Base-by-base conservation (phyloP, 2,888 invertebrate species). In the Lamellibrachia columna region DNA sequence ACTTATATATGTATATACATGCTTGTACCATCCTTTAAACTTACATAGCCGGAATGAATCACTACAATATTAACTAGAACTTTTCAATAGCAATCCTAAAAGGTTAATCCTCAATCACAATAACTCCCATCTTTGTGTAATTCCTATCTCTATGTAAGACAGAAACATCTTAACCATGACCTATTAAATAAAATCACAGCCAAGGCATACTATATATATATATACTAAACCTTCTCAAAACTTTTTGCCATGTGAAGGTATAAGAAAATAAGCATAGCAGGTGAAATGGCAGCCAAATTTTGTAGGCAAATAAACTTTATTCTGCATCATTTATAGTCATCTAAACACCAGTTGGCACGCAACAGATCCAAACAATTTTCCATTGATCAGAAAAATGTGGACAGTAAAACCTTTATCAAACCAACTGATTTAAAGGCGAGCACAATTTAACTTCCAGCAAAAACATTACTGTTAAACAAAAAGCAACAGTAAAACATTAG, bases 1-100 rank as follows among this genome's bases (percentile, higher is more conserved):
- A 75, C 75, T 75, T 75, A 22, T 75, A 75, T 75, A 75, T 75
- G 75, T 75, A 75, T 75, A 75, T 75, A 75, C 75, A 75, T 75
- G 75, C 75, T 75, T 75, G 75, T 75, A 75, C 75, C 75, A 75
- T 75, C 22, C 75, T 75, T 75, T 75, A 75, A 75, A 75, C 75
- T 75, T 22, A 22, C 22, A 75, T 75, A 75, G 22, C 75, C 75
- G 22, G 75, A 75, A 75, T 22, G 15, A 75, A 75, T 75, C 22
- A 6, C 75, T 75, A 75, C 22, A 75, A 75, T 75, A 75, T 75
- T 6, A 75, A 75, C 75, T 75, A 75, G 22, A 75, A 15, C 6
- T 75, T 75, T 75, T 75, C 75, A 75, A 75, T 75, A 15, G 22
- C 75, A 75, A 75, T 75, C 22, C 15, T 75, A 75, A 75, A n/a